These are phyloP conservation scores for Ormyrus rosae DNA, from an alignment of 2,888 invertebrate species.

Conservation along the genomic window DNA sequence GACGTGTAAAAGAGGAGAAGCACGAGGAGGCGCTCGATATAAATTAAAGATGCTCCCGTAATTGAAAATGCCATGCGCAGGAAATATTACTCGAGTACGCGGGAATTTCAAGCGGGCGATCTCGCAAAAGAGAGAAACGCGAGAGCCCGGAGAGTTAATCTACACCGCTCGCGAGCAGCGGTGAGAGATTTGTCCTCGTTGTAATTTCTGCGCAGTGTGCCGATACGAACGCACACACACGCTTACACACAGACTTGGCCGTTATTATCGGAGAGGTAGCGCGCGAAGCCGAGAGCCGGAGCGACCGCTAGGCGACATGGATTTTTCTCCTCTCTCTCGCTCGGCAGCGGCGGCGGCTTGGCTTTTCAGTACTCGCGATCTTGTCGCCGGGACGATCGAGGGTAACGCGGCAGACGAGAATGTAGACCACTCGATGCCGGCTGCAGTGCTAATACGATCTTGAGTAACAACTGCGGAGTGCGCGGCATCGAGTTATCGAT, in stretches of 20 bases:
- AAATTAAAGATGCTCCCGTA: slow-evolving; percentile 34
- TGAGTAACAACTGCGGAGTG: slow-evolving; percentile 51
- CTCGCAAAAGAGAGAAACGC: neutral
- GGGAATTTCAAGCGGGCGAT: neutral
- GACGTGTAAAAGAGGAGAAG: slow-evolving; percentile 14
- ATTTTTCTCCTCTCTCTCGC: slow-evolving; percentile 29
- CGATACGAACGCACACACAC: neutral
- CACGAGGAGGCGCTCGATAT: slow-evolving; percentile 3
- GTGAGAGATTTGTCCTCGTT: slow-evolving; percentile 15
- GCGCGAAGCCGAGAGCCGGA: neutral
- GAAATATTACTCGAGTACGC: neutral
- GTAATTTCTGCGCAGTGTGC: neutral
- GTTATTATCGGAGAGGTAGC: slow-evolving; percentile 16
- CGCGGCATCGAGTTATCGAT: slow-evolving; percentile 9
- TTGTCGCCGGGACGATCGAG: slow-evolving; percentile 30
- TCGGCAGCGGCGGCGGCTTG: slow-evolving; percentile 4
- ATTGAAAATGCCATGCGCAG: slow-evolving; percentile 23
- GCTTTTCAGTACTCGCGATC: slow-evolving; percentile 19
- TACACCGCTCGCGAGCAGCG: neutral
- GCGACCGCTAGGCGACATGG: slow-evolving; percentile 50
- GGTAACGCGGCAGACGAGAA: slow-evolving; percentile 32
- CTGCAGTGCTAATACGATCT: slow-evolving; percentile 61
- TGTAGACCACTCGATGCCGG: slow-evolving; percentile 31
- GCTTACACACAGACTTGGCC: neutral
- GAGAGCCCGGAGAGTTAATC: slow-evolving; percentile 7